Conservation (phyloP, 2,797 vertebrate species). For the Linurgus olivaceus region DNA sequence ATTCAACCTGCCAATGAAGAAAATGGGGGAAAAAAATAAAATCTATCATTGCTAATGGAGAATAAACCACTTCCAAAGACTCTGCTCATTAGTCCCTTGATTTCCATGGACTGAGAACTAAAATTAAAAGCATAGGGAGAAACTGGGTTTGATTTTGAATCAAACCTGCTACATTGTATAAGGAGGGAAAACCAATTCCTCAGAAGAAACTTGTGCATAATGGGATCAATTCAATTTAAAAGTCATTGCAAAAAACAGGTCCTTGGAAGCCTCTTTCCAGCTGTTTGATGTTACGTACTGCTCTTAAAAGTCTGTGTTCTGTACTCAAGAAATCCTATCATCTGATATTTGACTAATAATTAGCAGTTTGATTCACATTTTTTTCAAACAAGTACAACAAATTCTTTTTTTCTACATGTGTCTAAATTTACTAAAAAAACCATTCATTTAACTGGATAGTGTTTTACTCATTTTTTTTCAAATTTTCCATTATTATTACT, state of each 20-base stretch:
- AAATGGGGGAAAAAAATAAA: not conserved
- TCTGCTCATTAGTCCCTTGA: conserved; percentile 17
- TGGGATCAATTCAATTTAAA: not conserved
- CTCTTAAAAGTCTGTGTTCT: not conserved
- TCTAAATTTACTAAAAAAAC: conserved; percentile 1
- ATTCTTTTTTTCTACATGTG: conserved; percentile 9
- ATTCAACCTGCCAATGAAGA: conserved; percentile 10
- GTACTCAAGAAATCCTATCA: not conserved
- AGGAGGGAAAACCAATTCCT: conserved; percentile 2
- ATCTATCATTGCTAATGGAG: conserved; percentile 36
- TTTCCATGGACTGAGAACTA: conserved; percentile 2
- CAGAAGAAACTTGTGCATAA: not conserved
- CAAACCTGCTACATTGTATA: not conserved
- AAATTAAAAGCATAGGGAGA: conserved; percentile 11
- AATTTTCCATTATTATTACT: not conserved
- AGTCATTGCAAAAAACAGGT: not conserved
- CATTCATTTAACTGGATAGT: conserved; percentile 50
- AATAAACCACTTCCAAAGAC: conserved; percentile 30
- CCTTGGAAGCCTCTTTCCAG: not conserved
- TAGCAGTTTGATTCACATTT: not conserved
- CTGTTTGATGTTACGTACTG: not conserved
- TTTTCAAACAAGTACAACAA: conserved; percentile 61
- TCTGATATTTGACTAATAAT: not conserved
- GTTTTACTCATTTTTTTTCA: not conserved
- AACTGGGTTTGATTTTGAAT: conserved; percentile 5